Percentiles rank a stretch among this genome's conserved stretches.
These are phyloP conservation scores for Galendromus occidentalis DNA, from an alignment of 1,140 invertebrate genomes.

Conservation along the genomic window DNA sequence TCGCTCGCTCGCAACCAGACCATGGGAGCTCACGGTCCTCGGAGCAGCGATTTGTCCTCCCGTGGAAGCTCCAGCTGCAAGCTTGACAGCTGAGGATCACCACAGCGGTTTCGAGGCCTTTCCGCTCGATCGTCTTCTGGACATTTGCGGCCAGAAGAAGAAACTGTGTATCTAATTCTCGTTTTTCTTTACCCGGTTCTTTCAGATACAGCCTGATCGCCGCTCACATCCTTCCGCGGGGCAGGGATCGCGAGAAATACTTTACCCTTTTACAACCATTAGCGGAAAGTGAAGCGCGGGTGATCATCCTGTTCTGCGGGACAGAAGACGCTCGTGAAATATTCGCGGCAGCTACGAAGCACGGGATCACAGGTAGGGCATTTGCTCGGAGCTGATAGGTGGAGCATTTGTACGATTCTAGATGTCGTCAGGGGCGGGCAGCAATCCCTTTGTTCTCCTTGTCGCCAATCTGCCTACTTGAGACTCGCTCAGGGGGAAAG, in stretches of 20 bases:
- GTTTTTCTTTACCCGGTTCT: background rate
- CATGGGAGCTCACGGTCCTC: too few relatives aligned
- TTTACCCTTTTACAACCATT: slow-evolving; percentile 34
- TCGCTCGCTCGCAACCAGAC: too few relatives aligned
- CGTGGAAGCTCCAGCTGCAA: too few relatives aligned
- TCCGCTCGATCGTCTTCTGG: too few relatives aligned
- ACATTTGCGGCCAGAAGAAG: too few relatives aligned
- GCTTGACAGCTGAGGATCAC: too few relatives aligned
- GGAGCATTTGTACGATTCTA: background rate
- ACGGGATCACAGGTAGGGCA: slow-evolving; percentile 45
- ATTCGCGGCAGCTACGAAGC: slow-evolving; percentile 49
- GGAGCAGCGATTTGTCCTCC: too few relatives aligned
- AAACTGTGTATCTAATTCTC: too few relatives aligned
- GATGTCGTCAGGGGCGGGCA: background rate
- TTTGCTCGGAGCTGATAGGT: background rate
- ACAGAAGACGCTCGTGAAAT: slow-evolving; percentile 66
- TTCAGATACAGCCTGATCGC: slow-evolving; percentile 8
- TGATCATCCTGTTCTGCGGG: slow-evolving; percentile 78
- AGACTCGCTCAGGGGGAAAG: too few relatives aligned
- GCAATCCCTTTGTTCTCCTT: background rate
- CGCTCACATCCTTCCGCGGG: background rate
- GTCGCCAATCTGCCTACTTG: too few relatives aligned
- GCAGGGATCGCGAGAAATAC: background rate
- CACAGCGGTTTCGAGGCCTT: too few relatives aligned
- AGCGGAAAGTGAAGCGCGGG: slow-evolving; percentile 70